Evolutionary conservation across 2,113 vertebrate species (phyloP), one percentile per base, ranked within the genome.

Genomic region (Callithrix jacchus): DNA sequence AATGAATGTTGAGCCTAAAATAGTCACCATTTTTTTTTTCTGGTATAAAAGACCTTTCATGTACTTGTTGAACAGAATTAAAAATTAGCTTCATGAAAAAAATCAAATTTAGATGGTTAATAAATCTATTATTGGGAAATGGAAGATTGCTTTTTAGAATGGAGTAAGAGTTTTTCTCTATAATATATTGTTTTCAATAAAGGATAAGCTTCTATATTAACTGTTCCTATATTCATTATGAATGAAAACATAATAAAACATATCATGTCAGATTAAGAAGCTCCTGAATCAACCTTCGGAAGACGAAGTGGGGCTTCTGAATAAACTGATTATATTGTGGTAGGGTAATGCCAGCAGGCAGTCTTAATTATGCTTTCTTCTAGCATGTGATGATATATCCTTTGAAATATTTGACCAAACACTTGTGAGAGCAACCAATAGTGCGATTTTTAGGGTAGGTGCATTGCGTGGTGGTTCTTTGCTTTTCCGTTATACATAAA

Each of bases 111-210:
- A 96, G 80, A 14, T 84, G 83, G 70, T 87, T 96, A 97, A 96
- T 97, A 97, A 92, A 64, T 77, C 86, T 82, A 89, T 58, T 66
- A 40, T 8, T 87, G 83, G 52, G 54, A 91, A 84, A 27, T 47
- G 17, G 47, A 47, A 84, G 49, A 58, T 76, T 94, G 42, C 40
- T 98, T 98, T 97, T 93, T 97, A 88, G 54, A 87, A 92, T 14
- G 77, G 87, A 94, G 82, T 94, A 30, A 82, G 91, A 97, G 35
- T 91, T 91, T 93, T 97, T 98, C 77, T 83, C 18, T 54, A 45
- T 97, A 97, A 98, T 96, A 89, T 91, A 98, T 95, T 94, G 92
- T 89, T 98, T 5, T 23, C 95, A 97, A 97, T 98, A 98, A 98
- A 93, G 89, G 95, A 71, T 93, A 83, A 95, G 64, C 61, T 25